phyloP scores from a whole-genome alignment of 2,113 vertebrate genomes.

The Australoheros scitulus region DNA sequence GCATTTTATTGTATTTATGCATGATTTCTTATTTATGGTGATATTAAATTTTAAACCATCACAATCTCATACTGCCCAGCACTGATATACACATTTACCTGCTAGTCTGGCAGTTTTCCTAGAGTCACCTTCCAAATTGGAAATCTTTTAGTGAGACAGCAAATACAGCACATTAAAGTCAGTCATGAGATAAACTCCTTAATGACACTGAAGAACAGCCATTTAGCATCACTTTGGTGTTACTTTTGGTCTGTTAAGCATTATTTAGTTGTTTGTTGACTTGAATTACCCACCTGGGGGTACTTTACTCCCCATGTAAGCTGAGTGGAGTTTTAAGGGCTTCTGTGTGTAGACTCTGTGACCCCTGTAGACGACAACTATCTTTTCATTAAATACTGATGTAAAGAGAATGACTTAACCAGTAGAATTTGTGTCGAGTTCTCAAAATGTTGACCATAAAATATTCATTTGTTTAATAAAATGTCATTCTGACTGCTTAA shows the following conservation, averaged over 20 bases:
- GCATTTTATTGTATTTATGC: neutral
- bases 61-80: accelerated
- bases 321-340: neutral
- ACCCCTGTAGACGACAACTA: accelerated
- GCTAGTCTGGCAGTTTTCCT: neutral
- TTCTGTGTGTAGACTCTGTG: neutral
- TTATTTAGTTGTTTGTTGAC: neutral
- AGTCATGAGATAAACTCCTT: slow-evolving; percentile 3
- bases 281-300: neutral
- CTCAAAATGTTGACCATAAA: neutral
- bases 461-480: neutral
- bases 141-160: neutral
- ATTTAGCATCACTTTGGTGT: neutral
- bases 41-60: neutral
- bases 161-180: neutral
- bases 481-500: neutral
- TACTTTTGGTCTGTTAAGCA: neutral
- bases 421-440: neutral
- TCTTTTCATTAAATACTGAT: neutral
- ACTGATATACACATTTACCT: neutral
- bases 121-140: neutral
- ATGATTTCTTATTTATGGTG: neutral
- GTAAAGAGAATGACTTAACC: neutral
- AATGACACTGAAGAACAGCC: neutral
- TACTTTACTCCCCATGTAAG: neutral